A percentile compares a stretch with the other conserved stretches of the same genome.
phyloP scores from a whole-genome alignment of 2,888 invertebrate species.

The Drosophila anomalata region DNA sequence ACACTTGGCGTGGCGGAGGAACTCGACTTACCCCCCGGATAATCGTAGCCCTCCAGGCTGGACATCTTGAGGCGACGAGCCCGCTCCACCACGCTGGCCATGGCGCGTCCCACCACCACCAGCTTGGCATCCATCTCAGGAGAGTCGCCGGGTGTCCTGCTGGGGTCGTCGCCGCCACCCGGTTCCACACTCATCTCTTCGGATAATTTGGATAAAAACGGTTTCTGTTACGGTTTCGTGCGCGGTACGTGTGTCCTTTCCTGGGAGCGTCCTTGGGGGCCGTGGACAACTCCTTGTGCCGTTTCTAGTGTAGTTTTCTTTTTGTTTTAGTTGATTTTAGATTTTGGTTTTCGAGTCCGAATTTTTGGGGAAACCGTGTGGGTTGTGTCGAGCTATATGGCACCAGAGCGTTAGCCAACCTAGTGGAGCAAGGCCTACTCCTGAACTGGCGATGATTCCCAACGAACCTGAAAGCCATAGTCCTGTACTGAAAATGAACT shows the following conservation, averaged over 20 bases:
- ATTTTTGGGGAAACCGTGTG: slow-evolving; percentile 1
- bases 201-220: background rate
- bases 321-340: background rate
- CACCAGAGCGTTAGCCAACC: background rate
- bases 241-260: background rate
- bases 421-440: background rate
- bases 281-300: background rate
- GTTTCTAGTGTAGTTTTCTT: background rate
- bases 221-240: background rate
- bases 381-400: background rate
- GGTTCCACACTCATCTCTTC: slow-evolving; percentile 20
- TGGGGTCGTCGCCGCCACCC: background rate
- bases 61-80: slow-evolving; percentile 49
- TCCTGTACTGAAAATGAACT: background rate
- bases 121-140: slow-evolving; percentile 14
- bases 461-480: too few species aligned
- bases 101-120: slow-evolving; percentile 29
- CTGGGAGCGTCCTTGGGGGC: background rate
- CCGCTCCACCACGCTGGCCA: slow-evolving; percentile 42
- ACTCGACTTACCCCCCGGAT: background rate
- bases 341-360: background rate
- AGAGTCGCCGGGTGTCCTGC: background rate
- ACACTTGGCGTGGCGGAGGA: background rate
- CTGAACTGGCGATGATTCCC: background rate
- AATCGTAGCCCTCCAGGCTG: slow-evolving; percentile 20